Evolutionary conservation across 2,797 vertebrate genomes (phyloP), one percentile per base, ranked within the genome.

Genomic region (Pipistrellus nathusii): DNA sequence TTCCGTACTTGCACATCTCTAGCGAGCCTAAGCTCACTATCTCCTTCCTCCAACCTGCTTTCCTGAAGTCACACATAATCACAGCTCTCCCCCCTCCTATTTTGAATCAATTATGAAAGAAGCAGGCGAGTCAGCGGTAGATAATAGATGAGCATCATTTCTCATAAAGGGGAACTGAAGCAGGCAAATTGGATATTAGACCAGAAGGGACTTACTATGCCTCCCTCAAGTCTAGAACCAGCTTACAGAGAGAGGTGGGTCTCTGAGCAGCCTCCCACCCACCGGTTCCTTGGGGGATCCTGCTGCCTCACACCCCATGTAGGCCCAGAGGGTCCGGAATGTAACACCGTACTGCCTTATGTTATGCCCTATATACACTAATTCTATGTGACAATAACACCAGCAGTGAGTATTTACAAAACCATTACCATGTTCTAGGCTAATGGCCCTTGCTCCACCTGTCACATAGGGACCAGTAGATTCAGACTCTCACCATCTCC

Each of bases 81-180:
- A 71, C 2, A n/a, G 17, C 17, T 10, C 13, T 66, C 20, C 76
- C 66, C 35, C 35, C n/a, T 88, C 53, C 41, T 72, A 23, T 68
- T 92, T 48, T 88, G 64, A 90, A 78, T 90, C 48, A 55, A 23
- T 88, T 92, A 66, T 15, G 44, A 96, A 92, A 57, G 35, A 91
- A 71, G 62, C 25, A n/a, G 10, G 66, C 11, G 1, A 87, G 85
- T 57, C 72, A 73, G 27, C 30, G 12, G 32, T 76, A 30, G 25
- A 20, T 59, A 57, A 78, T 23, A 5, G 14, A 46, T 53, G 55
- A 80, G 32, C 51, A n/a, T 92, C 46, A 3, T 25, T 53, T 32
- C 44, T 86, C 53, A 32, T 25, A 30, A 55, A 77, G 66, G 20
- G 15, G 17, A 27, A 44, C 15, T 13, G 23, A 32, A 44, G 46